Percentiles rank a stretch among this genome's conserved stretches.
Conservation (phyloP, 2,888 invertebrate genomes). For the Monopis laevigella region DNA sequence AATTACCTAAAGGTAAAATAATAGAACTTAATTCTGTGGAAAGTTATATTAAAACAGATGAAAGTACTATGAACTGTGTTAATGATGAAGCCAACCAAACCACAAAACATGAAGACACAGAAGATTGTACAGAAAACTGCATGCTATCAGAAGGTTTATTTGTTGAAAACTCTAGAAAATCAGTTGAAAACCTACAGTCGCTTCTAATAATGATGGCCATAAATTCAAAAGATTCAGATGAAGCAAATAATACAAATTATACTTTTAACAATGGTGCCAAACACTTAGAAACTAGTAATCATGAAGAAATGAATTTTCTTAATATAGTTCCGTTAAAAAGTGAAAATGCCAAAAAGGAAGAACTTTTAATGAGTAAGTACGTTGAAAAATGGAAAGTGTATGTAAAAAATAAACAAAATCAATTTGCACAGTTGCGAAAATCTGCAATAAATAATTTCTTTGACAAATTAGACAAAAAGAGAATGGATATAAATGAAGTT, state of each 20-base stretch:
- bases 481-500: conserved; percentile 27
- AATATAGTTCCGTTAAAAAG: conserved; percentile 34
- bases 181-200: conserved; percentile 37
- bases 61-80: no score
- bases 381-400: conserved; percentile 41
- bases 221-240: conserved; percentile 27
- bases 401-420: conserved; percentile 31
- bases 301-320: conserved; percentile 23
- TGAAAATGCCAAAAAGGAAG: conserved; percentile 29
- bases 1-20: no score
- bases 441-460: conserved; percentile 43
- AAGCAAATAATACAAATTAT: conserved; percentile 11
- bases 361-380: conserved; percentile 35
- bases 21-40: no score
- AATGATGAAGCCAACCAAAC: not conserved
- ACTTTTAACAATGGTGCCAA: not conserved
- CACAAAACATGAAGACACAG: not conserved
- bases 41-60: no score
- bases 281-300: not conserved
- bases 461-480: conserved; percentile 46
- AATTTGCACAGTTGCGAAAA: conserved; percentile 34
- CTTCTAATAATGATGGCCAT: conserved; percentile 47
- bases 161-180: conserved; percentile 2
- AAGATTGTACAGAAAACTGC: not conserved
- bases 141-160: not conserved